Base-by-base conservation (phyloP, 2,888 invertebrate species). In the Philhelius pedissequus region DNA sequence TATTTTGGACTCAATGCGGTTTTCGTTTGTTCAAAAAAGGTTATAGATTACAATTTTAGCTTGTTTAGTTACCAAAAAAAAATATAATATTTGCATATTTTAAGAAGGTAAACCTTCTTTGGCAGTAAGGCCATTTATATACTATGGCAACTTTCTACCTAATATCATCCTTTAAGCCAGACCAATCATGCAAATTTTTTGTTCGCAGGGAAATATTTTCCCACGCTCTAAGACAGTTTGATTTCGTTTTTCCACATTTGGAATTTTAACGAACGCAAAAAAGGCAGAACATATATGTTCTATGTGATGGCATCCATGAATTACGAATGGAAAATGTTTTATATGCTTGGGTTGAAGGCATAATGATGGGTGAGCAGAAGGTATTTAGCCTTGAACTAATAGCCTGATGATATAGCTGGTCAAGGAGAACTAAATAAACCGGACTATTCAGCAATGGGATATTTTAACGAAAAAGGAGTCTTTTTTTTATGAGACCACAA, bases 351-450 rank as follows among this genome's bases (percentile, higher is more conserved):
- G 77, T 78, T 73, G 50, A 48, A 48, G 78, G 66, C 74, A 64
- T 66, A 58, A 70, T 74, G 74, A 83, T 83, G 74, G 64, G 60
- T 48, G 52, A 75, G 74, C 66, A 45, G 60, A 83, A 70, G 58
- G 78, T 66, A 83, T 66, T 79, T 83, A 75, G n/a, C 83, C 78
- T 83, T 83, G 83, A 74, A 83, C 74, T 74, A 78, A 70, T 69
- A 69, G 27, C 56, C 52, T 20, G 58, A 18, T 73, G 8, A 4
- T 4, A 13, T 50, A n/a, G 45, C 18, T 48, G 56, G 64, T 45
- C 64, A 48, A 68, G 54, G 35, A 38, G 35, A 13, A 38, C 35
- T 8, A 13, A 40, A 43, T 52, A 58, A 40, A 40, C 66, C 43
- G 35, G 40, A 15, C 58, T n/a, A 38, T 22, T 15, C 27, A 30